Percentiles rank a stretch among this genome's conserved stretches.
These are phyloP conservation scores for Mola mola DNA, from an alignment of 2,113 vertebrate genomes.

Conservation along the genomic window DNA sequence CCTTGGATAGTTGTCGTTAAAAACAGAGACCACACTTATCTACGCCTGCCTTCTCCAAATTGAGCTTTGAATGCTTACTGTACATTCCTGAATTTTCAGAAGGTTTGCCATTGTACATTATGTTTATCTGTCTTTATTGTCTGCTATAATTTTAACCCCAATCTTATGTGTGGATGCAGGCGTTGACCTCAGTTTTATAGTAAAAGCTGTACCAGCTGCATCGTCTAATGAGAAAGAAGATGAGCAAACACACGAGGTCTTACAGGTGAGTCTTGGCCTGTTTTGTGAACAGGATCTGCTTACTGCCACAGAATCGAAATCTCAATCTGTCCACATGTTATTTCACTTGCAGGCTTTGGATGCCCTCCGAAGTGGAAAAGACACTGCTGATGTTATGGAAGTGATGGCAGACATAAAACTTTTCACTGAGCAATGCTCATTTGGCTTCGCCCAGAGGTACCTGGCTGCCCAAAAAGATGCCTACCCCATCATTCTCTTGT, in stretches of 20 bases:
- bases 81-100: too few relatives aligned
- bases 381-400: conserved; percentile 16
- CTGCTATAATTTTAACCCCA: background rate
- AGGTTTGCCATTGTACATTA: background rate
- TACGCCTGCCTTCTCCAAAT: too few relatives aligned
- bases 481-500: conserved; percentile 86
- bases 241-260: conserved; percentile 84
- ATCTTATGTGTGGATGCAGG: conserved; percentile 74
- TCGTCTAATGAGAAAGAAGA: conserved; percentile 63
- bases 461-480: conserved; percentile 90
- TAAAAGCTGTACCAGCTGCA: conserved; percentile 81
- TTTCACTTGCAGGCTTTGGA: conserved; percentile 81
- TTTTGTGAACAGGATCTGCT: background rate
- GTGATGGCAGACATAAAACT: conserved; percentile 55
- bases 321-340: background rate
- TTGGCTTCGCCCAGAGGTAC: conserved; percentile 85
- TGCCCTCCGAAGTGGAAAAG: conserved; percentile 75
- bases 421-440: conserved; percentile 85
- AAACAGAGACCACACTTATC: too few relatives aligned
- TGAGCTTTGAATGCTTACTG: background rate
- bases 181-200: conserved; percentile 91
- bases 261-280: conserved; percentile 83
- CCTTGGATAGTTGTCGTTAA: too few relatives aligned
- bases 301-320: background rate
- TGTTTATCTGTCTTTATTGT: background rate